A percentile compares a stretch with the other conserved stretches of the same genome.
These are phyloP conservation scores for Manacus vitellinus DNA, from an alignment of 2,113 vertebrate genomes.

Conservation along the genomic window DNA sequence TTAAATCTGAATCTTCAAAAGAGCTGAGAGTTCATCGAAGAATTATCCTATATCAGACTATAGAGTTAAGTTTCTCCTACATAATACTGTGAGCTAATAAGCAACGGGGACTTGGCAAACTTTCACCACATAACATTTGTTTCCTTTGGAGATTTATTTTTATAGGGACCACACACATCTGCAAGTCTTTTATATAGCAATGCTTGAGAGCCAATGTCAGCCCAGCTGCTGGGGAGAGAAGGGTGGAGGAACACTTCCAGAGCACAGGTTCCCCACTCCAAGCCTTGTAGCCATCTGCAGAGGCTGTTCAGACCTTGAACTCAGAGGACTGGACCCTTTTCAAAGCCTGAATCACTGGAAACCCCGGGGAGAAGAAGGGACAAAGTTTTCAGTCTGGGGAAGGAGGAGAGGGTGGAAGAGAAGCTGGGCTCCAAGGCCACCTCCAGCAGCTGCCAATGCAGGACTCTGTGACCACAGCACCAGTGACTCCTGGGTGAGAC, in stretches of 20 bases:
- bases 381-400: neutral
- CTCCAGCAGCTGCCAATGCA: neutral
- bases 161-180: slow-evolving; percentile 55
- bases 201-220: neutral
- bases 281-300: neutral
- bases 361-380: neutral
- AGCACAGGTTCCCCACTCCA: neutral
- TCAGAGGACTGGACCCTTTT: neutral
- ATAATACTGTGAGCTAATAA: slow-evolving; percentile 6
- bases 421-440: neutral
- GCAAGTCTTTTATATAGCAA: slow-evolving; percentile 25
- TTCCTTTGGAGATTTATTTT: slow-evolving; percentile 63
- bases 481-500: neutral
- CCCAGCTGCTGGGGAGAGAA: neutral
- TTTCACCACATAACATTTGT: slow-evolving; percentile 46
- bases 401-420: neutral
- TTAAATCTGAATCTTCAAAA: neutral
- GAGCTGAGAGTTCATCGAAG: neutral
- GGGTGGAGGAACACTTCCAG: neutral
- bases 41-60: neutral
- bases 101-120: neutral
- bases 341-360: neutral
- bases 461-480: neutral
- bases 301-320: neutral
- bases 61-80: neutral